Conservation (phyloP, 2,113 vertebrate genomes). For the Crotophaga sulcirostris region DNA sequence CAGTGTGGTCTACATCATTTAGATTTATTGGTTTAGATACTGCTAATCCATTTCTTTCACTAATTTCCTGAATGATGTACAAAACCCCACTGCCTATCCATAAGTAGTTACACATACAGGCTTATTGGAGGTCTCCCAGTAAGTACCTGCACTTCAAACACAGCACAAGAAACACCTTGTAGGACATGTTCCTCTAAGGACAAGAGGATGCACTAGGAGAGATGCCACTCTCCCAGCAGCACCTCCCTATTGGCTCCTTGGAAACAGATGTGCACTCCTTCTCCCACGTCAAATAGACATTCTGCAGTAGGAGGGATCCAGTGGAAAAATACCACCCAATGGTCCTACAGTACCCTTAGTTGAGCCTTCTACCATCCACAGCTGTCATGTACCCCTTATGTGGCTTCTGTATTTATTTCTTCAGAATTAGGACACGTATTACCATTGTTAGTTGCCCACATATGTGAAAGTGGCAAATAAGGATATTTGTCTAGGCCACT, state of each 20-base stretch:
- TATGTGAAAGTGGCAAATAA: not conserved
- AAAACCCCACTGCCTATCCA: not conserved
- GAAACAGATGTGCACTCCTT: not conserved
- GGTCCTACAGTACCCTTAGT: not conserved
- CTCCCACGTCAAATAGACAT: not conserved
- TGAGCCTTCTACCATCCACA: not conserved
- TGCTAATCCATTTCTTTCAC: not conserved
- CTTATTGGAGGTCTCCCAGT: not conserved
- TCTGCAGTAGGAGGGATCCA: not conserved
- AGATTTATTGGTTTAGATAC: not conserved
- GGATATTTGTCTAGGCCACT: not conserved
- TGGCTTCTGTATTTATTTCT: not conserved
- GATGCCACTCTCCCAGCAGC: not conserved
- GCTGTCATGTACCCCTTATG: not conserved
- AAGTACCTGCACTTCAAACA: not conserved
- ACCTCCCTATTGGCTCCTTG: not conserved
- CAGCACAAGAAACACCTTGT: not conserved
- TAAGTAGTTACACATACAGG: not conserved
- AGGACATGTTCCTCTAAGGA: not conserved
- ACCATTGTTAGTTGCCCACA: not conserved
- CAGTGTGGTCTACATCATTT: not conserved
- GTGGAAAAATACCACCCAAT: not conserved
- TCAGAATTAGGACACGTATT: not conserved
- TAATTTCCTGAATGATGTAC: not conserved
- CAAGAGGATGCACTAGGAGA: rapidly evolving